Conservation (phyloP, 2,113 vertebrate species). For the Rhynchopsitta pachyrhyncha region DNA sequence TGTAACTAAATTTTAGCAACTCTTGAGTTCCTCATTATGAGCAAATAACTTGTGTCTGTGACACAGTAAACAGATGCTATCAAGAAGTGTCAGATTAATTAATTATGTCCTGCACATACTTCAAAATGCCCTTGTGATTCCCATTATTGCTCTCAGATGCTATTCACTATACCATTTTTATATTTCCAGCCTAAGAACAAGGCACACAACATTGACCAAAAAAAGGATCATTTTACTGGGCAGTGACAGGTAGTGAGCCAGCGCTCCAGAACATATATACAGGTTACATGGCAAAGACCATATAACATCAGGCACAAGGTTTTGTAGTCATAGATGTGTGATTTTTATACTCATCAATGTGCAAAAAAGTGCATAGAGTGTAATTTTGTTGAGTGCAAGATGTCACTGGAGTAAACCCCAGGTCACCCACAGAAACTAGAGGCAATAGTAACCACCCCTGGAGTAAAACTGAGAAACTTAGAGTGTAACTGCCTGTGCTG, state of each 20-base stretch:
- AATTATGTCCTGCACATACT: background rate
- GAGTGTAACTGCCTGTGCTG: background rate
- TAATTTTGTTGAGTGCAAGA: background rate
- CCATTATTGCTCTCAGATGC: background rate
- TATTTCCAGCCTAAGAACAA: background rate
- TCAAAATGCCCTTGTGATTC: background rate
- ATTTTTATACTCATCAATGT: background rate
- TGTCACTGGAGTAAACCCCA: background rate
- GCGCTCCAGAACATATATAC: background rate
- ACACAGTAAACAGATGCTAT: background rate
- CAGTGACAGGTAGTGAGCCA: background rate
- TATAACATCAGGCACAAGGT: background rate
- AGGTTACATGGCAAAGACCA: background rate
- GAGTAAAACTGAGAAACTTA: background rate
- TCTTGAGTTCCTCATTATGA: background rate
- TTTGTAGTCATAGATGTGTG: background rate
- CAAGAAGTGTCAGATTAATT: background rate
- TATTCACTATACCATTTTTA: background rate
- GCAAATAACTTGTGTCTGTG: background rate
- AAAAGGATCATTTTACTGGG: background rate
- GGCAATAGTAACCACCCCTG: background rate
- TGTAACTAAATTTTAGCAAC: slow-evolving; percentile 3
- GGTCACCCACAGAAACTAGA: background rate
- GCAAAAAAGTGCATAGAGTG: background rate
- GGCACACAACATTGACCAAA: background rate